Conservation (phyloP, 2,797 vertebrate species). For the Sciaenops ocellatus region DNA sequence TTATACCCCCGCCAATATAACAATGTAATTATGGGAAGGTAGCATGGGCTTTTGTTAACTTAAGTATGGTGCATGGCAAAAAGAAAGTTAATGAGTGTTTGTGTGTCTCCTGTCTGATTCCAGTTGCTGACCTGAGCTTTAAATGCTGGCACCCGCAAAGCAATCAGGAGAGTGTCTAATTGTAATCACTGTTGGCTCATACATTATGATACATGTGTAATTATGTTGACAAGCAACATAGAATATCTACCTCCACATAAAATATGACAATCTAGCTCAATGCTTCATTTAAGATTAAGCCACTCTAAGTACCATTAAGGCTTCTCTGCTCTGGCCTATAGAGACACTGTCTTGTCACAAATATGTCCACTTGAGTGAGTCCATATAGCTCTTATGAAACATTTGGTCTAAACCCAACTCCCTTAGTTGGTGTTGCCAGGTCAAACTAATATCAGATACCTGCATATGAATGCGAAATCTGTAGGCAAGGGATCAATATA, state of each 20-base stretch:
- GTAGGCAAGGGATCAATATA: too few relatives aligned
- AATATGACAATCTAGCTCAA: slow-evolving; percentile 39
- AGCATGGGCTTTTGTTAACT: slow-evolving; percentile 62
- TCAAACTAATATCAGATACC: too few relatives aligned
- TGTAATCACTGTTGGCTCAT: slow-evolving; percentile 69
- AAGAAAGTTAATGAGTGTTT: slow-evolving; percentile 71
- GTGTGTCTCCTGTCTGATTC: slow-evolving; percentile 65
- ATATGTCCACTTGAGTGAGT: not conserved
- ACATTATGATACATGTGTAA: slow-evolving; percentile 59
- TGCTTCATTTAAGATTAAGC: slow-evolving; percentile 32
- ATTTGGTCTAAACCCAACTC: not conserved
- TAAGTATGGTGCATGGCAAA: slow-evolving; percentile 50
- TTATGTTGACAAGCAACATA: slow-evolving; percentile 64
- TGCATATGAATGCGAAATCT: too few relatives aligned
- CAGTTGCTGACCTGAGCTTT: slow-evolving; percentile 61
- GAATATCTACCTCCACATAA: slow-evolving; percentile 63
- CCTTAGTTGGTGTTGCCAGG: too few relatives aligned
- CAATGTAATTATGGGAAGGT: slow-evolving; percentile 69
- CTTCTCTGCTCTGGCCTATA: not conserved
- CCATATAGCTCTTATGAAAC: not conserved
- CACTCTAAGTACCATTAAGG: not conserved
- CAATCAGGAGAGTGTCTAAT: slow-evolving; percentile 71
- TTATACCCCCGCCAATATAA: slow-evolving; percentile 59
- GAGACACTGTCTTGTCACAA: slow-evolving; percentile 15
- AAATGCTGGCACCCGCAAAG: slow-evolving; percentile 59